A percentile compares a stretch with the other conserved stretches of the same genome.
Evolutionary conservation across 2,797 vertebrate species (phyloP).

Genomic region (Lepus oiostolus): DNA sequence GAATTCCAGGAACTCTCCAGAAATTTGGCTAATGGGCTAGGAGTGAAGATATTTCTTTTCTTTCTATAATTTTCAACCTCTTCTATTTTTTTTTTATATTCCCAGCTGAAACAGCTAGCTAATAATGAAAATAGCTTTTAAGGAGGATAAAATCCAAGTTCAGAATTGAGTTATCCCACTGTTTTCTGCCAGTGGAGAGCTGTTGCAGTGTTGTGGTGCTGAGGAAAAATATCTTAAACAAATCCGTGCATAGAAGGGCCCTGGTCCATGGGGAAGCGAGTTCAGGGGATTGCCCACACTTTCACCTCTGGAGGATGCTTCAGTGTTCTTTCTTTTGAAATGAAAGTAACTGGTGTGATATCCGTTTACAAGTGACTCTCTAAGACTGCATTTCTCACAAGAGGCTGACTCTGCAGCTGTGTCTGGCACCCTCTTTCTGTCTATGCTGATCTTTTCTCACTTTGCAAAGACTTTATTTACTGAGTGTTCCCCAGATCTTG

Average conservation of each 20-base stretch:
- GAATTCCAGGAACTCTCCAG: not conserved
- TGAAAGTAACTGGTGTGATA: not conserved
- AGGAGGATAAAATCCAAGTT: not conserved
- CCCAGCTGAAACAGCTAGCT: not conserved
- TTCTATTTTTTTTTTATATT: not conserved
- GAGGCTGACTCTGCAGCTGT: not conserved
- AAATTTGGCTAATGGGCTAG: not conserved
- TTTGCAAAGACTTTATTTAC: slow-evolving; percentile 60
- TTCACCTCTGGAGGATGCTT: too few species aligned
- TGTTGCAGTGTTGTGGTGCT: not conserved
- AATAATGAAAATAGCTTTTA: not conserved
- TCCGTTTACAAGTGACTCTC: slow-evolving; percentile 60
- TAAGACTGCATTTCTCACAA: slow-evolving; percentile 49
- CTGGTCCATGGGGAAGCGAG: rapidly evolving
- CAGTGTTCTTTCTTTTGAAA: not conserved
- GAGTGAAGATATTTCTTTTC: not conserved
- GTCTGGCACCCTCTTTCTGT: not conserved
- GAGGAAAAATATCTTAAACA: not conserved
- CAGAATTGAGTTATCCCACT: not conserved
- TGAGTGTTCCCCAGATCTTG: slow-evolving; percentile 30
- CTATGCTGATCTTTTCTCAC: not conserved
- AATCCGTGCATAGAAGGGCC: not conserved
- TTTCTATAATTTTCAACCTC: not conserved
- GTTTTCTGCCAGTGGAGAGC: not conserved
- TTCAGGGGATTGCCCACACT: not conserved